Evolutionary conservation across 2,888 invertebrate genomes (phyloP).

Genomic region (Drosophila pseudotalamancana): DNA sequence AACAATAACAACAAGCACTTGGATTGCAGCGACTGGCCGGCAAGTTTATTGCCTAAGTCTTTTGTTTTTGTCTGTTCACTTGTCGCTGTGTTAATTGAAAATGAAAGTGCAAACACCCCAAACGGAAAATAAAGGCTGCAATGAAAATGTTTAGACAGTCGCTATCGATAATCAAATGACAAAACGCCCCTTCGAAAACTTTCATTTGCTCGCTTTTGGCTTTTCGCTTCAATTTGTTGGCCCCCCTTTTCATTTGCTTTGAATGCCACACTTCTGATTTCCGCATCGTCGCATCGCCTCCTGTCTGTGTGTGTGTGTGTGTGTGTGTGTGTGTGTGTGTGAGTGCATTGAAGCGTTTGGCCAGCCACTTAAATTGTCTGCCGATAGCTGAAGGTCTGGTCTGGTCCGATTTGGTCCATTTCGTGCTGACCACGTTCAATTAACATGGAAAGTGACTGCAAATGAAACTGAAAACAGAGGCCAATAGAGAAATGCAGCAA

Average conservation of each 20-base stretch:
- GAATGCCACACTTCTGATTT: constrained; percentile 65
- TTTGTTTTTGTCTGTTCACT: constrained; percentile 38
- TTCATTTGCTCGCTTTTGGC: constrained; percentile 39
- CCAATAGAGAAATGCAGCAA: constrained; percentile 1
- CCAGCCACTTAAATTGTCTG: constrained; percentile 11
- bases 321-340: constrained; percentile 15
- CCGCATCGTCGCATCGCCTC: constrained; percentile 58
- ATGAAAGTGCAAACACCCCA: constrained; percentile 68
- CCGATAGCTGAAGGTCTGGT: constrained; percentile 12
- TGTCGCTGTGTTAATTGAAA: constrained; percentile 67
- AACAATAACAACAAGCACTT: neutral
- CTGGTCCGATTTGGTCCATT: constrained; percentile 22
- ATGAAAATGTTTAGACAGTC: constrained; percentile 50
- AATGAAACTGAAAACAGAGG: constrained; percentile 51
- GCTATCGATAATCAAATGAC: constrained; percentile 61
- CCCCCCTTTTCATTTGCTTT: constrained; percentile 23
- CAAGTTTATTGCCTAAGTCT: constrained; percentile 45
- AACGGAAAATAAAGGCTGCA: constrained; percentile 44
- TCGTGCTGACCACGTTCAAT: constrained; percentile 53
- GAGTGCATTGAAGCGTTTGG: constrained; percentile 43
- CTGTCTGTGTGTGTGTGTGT: constrained; percentile 9
- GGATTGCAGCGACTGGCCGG: neutral
- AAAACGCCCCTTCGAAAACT: constrained; percentile 34
- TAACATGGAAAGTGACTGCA: constrained; percentile 56
- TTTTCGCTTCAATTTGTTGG: constrained; percentile 6